phyloP scores from a whole-genome alignment of 2,113 vertebrate species.

The Entelurus aequoreus region DNA sequence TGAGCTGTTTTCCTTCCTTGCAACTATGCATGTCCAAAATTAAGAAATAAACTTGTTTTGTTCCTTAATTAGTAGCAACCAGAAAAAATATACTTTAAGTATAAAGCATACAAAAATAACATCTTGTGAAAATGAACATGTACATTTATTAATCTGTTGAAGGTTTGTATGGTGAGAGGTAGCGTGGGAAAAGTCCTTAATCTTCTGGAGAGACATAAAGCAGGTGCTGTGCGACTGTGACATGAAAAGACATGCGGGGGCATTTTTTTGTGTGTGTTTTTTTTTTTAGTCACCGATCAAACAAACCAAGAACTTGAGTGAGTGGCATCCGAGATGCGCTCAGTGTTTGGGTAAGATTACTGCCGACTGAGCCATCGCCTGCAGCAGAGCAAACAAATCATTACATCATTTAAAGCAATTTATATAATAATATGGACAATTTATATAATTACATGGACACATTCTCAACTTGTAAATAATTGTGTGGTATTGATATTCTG shows the following conservation, averaged over 20 bases:
- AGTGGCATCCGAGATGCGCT: slow-evolving; percentile 26
- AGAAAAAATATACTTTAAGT: not conserved
- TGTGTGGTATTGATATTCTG: no score
- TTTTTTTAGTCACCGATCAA: slow-evolving; percentile 42
- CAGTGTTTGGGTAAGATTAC: slow-evolving; percentile 74
- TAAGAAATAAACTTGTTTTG: no score
- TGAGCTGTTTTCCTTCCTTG: no score
- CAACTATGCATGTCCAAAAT: no score
- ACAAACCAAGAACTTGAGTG: slow-evolving; percentile 16
- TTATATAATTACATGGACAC: no score
- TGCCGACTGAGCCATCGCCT: slow-evolving; percentile 65
- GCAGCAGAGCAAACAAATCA: slow-evolving; percentile 27
- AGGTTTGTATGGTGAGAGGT: no score
- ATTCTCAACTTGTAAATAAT: no score
- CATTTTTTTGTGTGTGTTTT: not conserved
- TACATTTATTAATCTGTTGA: no score
- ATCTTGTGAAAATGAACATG: not conserved
- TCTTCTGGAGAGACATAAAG: not conserved
- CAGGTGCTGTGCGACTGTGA: not conserved
- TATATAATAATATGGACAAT: no score
- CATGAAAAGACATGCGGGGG: not conserved
- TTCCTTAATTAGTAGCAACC: not conserved
- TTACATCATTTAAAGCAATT: no score
- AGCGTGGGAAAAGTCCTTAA: not conserved
- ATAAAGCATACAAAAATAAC: slow-evolving; percentile 3